These are phyloP conservation scores for Maccullochella peelii DNA, from an alignment of 2,113 vertebrate genomes.

Conservation along the genomic window DNA sequence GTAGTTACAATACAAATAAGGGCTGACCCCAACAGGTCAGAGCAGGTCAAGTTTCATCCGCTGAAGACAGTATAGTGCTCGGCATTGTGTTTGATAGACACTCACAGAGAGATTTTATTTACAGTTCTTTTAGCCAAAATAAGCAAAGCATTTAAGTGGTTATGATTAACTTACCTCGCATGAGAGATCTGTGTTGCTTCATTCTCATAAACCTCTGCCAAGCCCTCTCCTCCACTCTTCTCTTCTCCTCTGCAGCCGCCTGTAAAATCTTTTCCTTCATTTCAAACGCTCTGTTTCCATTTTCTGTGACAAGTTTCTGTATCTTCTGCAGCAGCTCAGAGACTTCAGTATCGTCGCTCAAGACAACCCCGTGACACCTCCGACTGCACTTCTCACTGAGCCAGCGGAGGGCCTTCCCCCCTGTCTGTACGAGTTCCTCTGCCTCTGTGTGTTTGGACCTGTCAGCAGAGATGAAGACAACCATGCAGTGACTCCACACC, in stretches of 20 bases:
- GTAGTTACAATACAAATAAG: background rate
- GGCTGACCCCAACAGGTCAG: background rate
- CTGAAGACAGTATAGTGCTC: no score
- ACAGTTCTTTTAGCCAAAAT: no score
- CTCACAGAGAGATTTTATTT: no score
- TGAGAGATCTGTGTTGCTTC: slow-evolving; percentile 59
- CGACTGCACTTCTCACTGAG: slow-evolving; percentile 67
- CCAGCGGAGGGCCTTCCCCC: slow-evolving; percentile 57
- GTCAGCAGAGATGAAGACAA: slow-evolving; percentile 63
- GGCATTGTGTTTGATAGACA: no score
- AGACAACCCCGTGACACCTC: slow-evolving; percentile 65
- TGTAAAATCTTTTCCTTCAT: slow-evolving; percentile 44
- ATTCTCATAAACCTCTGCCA: slow-evolving; percentile 58
- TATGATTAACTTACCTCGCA: slow-evolving; percentile 59
- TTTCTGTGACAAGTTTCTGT: slow-evolving; percentile 51
- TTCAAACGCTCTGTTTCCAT: slow-evolving; percentile 65
- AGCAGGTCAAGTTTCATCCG: background rate
- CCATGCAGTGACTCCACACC: slow-evolving; percentile 75
- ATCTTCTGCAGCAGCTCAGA: slow-evolving; percentile 71
- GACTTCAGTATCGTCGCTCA: background rate
- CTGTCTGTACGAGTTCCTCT: slow-evolving; percentile 7
- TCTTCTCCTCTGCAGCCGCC: slow-evolving; percentile 53
- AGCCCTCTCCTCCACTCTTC: slow-evolving; percentile 62
- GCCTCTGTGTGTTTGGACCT: background rate
- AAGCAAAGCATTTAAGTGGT: background rate